Percentiles rank a stretch among this genome's conserved stretches.
Conservation (phyloP, 1,140 invertebrate species). For the Chrysomallon squamiferum region DNA sequence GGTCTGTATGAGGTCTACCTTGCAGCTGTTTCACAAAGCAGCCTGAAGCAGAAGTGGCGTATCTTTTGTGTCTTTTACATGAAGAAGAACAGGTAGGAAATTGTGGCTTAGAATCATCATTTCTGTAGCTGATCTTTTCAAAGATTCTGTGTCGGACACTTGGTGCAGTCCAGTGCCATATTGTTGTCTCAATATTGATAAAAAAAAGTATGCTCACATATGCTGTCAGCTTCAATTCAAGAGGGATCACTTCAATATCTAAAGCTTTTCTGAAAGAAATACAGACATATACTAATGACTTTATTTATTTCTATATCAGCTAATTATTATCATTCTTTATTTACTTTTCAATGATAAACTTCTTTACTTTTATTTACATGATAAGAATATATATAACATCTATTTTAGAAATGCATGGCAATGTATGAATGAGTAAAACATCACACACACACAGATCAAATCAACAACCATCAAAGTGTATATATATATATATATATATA, state of each 20-base stretch:
- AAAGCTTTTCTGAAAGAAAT: slow-evolving; percentile 12
- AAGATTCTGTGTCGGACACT: slow-evolving; percentile 17
- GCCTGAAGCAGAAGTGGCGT: slow-evolving; percentile 8
- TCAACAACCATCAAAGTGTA: too few species aligned
- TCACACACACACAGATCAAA: too few species aligned
- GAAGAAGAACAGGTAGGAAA: slow-evolving; percentile 7
- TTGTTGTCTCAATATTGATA: slow-evolving; percentile 12
- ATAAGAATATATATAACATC: too few species aligned
- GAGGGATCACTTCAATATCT: slow-evolving; percentile 23
- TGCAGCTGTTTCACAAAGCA: slow-evolving; percentile 29
- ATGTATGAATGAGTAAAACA: too few species aligned
- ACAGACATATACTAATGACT: too few species aligned
- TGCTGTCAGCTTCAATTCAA: slow-evolving; percentile 22
- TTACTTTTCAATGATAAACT: too few species aligned
- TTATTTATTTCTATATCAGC: too few species aligned
- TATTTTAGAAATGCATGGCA: too few species aligned
- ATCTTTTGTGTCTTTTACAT: not conserved
- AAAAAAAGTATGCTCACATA: slow-evolving; percentile 20
- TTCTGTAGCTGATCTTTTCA: slow-evolving; percentile 13
- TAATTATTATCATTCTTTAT: too few species aligned
- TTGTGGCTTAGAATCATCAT: slow-evolving; percentile 22
- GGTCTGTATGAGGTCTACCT: slow-evolving; percentile 19
- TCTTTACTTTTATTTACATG: too few species aligned
- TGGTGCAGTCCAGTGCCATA: slow-evolving; percentile 28
- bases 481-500: too few species aligned